A percentile compares a stretch with the other conserved stretches of the same genome.
phyloP scores from a whole-genome alignment of 2,888 invertebrate genomes.

The Metallyticus violacea region DNA sequence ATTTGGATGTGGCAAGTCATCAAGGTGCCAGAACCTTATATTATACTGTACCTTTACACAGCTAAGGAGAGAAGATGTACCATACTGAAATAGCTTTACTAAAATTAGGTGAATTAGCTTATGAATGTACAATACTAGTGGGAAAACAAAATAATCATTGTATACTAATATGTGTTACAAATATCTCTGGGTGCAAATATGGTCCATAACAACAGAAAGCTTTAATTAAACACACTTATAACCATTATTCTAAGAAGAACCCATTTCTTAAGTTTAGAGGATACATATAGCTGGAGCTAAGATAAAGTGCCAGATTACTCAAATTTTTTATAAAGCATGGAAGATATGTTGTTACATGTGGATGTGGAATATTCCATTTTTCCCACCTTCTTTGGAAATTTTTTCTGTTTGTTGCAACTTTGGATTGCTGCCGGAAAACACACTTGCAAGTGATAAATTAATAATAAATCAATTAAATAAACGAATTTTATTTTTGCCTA shows the following conservation, averaged over 20 bases:
- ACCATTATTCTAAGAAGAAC: constrained; percentile 6
- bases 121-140: constrained; percentile 3
- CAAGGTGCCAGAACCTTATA: background rate
- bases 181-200: constrained; percentile 13
- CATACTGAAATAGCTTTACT: background rate
- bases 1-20: background rate
- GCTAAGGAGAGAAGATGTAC: background rate
- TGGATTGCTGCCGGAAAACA: background rate
- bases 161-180: constrained; percentile 17
- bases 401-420: background rate
- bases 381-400: background rate
- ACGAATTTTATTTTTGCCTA: background rate
- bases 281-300: background rate
- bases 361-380: background rate
- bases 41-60: background rate
- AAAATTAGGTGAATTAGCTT: constrained; percentile 12
- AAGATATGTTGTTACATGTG: background rate
- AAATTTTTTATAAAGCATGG: background rate
- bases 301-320: background rate
- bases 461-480: background rate
- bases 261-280: background rate
- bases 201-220: constrained; percentile 14
- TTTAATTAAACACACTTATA: constrained; percentile 7
- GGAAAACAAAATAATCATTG: background rate
- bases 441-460: background rate